Evolutionary conservation across 2,797 vertebrate species (phyloP), one percentile per base, ranked within the genome.

Genomic region (Hydrocynus forskahlii): DNA sequence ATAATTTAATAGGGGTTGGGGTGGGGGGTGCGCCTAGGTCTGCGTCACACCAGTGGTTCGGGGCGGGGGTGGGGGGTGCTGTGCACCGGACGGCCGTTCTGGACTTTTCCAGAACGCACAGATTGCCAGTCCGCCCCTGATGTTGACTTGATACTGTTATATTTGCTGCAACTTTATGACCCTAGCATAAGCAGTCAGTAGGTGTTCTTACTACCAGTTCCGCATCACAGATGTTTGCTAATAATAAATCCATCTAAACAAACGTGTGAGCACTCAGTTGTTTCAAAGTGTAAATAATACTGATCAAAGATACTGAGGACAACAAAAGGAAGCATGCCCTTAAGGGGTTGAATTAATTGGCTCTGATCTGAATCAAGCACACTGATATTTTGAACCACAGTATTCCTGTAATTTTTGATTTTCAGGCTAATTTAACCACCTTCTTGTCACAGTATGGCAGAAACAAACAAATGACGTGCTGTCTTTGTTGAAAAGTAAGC

Each of bases 301-400:
- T 43, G 64, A 54, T 71, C 57, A 59, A 48, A 79, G 23, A 70
- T 62, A 10, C 67, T 71, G 67, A 45, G 38, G 38, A 72, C 29
- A 63, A 50, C 35, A 71, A 21, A 60, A n/a, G 10, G 69, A 52
- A 29, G 17, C 25, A 7, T 3, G 52, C 38, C 55, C 72, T 59
- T 59, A 43, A 59, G 72, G 54, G 55, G n/a, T 38, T 74, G 12
- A 43, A 43, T 57, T 74, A 55, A 60, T 74, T 73, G 55, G 54
- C n/a, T 45, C 59, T 23, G 73, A 43, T 62, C 43, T 38, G 59
- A 54, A 48, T 10, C 78, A 13, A 21, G 23, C 38, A 69, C 54
- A 50, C 8, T 52, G 35, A 66, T 45, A n/a, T 23, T 35, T 43
- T 80, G 43, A 4, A 19, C 67, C 17, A 7, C 35, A 1, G 19